A percentile compares a stretch with the other conserved stretches of the same genome.
phyloP scores from a whole-genome alignment of 2,113 vertebrate species.

The Gallinago undulata region DNA sequence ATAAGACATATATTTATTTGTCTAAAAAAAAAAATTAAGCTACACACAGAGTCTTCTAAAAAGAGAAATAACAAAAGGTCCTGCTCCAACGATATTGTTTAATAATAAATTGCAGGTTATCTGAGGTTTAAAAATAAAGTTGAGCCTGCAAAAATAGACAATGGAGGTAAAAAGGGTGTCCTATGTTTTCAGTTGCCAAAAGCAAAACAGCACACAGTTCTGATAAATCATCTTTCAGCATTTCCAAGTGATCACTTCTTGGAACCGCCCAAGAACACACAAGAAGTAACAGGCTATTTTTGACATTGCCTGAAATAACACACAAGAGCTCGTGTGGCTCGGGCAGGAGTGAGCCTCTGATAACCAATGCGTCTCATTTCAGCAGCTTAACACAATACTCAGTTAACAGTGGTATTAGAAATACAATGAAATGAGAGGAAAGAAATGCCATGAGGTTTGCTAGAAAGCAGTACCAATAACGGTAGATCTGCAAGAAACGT shows the following conservation, averaged over 20 bases:
- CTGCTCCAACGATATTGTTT: background rate
- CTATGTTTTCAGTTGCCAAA: background rate
- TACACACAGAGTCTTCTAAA: background rate
- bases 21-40: background rate
- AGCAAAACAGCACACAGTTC: background rate
- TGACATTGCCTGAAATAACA: background rate
- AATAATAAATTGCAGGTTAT: background rate
- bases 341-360: background rate
- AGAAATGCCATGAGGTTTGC: background rate
- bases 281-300: slow-evolving; percentile 14
- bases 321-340: background rate
- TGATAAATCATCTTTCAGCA: background rate
- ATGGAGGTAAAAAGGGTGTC: background rate
- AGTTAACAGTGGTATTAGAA: background rate
- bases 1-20: background rate
- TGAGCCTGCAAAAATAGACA: slow-evolving; percentile 31
- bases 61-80: background rate
- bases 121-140: background rate
- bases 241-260: background rate
- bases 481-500: background rate
- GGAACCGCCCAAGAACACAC: slow-evolving; percentile 30
- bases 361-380: background rate
- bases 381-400: background rate
- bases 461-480: background rate
- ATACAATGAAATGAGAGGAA: background rate